Base-by-base conservation (phyloP, 2,888 invertebrate species). In the Pristionchus japonicus region DNA sequence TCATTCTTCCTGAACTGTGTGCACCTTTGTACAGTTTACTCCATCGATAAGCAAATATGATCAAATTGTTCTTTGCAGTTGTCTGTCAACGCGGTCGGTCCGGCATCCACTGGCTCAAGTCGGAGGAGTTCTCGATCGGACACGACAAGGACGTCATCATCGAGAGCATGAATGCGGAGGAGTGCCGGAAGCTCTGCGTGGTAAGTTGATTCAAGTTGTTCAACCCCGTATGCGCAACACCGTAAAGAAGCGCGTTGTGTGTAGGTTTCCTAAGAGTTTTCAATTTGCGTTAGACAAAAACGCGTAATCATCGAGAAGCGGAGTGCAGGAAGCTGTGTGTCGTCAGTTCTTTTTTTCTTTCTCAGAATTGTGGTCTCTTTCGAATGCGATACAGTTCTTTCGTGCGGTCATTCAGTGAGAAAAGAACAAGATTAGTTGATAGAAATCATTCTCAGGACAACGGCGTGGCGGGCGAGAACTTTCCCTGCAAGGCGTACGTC, bases 401-500 rank as follows among this genome's bases (percentile, higher is more conserved):
- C 52, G 34, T 11, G 31, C 11, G 13, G 1, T 67, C 6, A 67
- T 11, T 11, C 64, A 57, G 61, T 4, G 61, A 17, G n/a, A n/a
- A 61, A 61, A 61, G 52, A n/a, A n/a, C n/a, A n/a, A n/a, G n/a
- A n/a, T n/a, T n/a, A 47, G 31, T 40, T 49, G 23, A 70, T 23
- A 47, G 27, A 34, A 47, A 49, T 34, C 40, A 61, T 84, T 61
- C 89, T n/a, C 77, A 93, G 92, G 90, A 91, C 13, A 94, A 94
- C 88, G 90, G 89, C 80, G 90, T 93, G 15, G 92, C 91, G 20
- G 90, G 90, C 23, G 92, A 93, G 89, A 88, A 88, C n/a, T 93
- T 93, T 84, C 93, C 93, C 13, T 94, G 94, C 90, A 91, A 91
- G 82, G 91, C 93, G 0, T 94, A 91, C 88, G 93, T 93, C 27